These are phyloP conservation scores for Ommatoiulus sabulosus DNA, from an alignment of 2,888 invertebrate genomes.

Conservation along the genomic window DNA sequence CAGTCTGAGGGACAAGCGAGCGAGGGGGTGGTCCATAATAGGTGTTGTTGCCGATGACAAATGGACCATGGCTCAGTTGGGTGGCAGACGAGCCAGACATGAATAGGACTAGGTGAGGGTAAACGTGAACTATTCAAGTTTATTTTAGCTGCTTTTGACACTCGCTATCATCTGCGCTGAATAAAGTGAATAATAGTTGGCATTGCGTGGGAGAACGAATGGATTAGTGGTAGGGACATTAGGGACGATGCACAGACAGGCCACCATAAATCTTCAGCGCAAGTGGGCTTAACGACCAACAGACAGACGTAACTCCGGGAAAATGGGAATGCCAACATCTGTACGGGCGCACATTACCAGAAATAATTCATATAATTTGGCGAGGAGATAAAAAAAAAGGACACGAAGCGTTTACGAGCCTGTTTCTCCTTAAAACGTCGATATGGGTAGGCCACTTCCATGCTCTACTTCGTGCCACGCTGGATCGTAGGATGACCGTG, in stretches of 20 bases:
- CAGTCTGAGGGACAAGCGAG: neutral
- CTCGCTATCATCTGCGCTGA: conserved; percentile 26
- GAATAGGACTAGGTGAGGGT: conserved; percentile 34
- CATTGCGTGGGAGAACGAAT: conserved; percentile 34
- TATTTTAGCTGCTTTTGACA: conserved; percentile 34
- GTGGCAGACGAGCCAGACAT: conserved; percentile 34
- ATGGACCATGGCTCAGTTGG: conserved; percentile 34
- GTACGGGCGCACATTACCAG: conserved; percentile 34
- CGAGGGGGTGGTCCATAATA: conserved; percentile 34
- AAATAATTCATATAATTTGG: conserved; percentile 34
- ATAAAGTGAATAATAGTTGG: conserved; percentile 34
- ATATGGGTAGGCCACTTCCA: neutral
- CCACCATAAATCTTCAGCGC: conserved; percentile 18
- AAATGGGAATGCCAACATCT: conserved; percentile 34
- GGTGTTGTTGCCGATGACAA: conserved; percentile 27
- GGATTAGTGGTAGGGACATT: conserved; percentile 7
- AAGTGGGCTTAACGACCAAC: conserved; percentile 34
- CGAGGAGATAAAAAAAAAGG: neutral
- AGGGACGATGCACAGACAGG: conserved; percentile 34
- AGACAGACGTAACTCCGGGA: conserved; percentile 34
- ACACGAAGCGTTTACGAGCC: conserved; percentile 2
- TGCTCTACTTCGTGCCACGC: too few relatives aligned
- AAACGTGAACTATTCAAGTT: conserved; percentile 23
- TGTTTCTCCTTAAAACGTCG: neutral
- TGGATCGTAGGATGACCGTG: too few relatives aligned